Evolutionary conservation across 1,140 invertebrate genomes (phyloP).

Genomic region (Trichogramma pretiosum): DNA sequence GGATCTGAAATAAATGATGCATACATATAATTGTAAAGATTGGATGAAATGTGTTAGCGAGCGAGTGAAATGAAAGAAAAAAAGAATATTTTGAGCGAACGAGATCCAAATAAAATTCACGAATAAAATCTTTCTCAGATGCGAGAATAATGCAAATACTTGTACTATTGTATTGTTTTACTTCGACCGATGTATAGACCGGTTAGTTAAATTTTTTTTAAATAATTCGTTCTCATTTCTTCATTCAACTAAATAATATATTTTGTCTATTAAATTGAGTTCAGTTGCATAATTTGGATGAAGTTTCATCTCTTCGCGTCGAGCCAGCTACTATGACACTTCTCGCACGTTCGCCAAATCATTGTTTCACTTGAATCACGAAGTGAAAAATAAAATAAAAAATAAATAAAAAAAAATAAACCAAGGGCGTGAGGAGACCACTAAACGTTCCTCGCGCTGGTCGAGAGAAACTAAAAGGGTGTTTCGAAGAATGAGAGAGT

Average conservation of each 20-base stretch:
- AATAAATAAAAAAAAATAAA: neutral
- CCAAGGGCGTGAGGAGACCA: neutral
- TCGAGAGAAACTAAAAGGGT: neutral
- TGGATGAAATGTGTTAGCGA: neutral
- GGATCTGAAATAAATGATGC: neutral
- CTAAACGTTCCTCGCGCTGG: neutral
- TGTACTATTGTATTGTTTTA: too few relatives aligned
- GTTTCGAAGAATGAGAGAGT: neutral
- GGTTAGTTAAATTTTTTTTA: too few relatives aligned
- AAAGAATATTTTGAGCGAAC: too few relatives aligned
- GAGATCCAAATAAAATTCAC: neutral
- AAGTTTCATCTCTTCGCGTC: too few relatives aligned
- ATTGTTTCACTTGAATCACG: slow-evolving; percentile 4
- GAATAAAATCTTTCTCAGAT: slow-evolving; percentile 13
- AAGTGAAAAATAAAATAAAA: slow-evolving; percentile 1
- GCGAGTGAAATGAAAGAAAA: too few relatives aligned
- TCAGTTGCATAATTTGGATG: too few relatives aligned
- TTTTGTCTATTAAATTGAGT: too few relatives aligned
- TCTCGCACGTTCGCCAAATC: slow-evolving; percentile 15
- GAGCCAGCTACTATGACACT: too few relatives aligned
- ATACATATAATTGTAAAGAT: too few relatives aligned
- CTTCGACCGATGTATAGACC: too few relatives aligned
- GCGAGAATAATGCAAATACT: slow-evolving; percentile 8
- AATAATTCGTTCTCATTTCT: too few relatives aligned
- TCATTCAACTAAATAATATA: too few relatives aligned